These are phyloP conservation scores for Mionectes olivaceus DNA, from an alignment of 2,797 vertebrate genomes.

Conservation along the genomic window DNA sequence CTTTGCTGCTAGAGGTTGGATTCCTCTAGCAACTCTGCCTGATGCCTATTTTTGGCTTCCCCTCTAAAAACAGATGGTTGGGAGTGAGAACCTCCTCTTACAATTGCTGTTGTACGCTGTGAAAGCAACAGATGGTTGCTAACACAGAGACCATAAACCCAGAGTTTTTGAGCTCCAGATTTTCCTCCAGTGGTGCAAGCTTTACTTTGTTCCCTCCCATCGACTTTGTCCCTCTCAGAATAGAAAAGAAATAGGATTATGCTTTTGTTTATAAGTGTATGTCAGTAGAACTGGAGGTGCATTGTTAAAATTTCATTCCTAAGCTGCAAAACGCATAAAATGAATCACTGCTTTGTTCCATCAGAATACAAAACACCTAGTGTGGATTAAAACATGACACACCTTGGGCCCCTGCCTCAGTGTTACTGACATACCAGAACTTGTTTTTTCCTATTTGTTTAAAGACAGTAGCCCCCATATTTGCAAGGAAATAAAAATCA, in stretches of 20 bases:
- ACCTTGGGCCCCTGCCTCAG: background rate
- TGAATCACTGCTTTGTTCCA: background rate
- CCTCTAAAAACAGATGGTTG: conserved; percentile 75
- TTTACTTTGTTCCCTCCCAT: background rate
- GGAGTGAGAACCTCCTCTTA: conserved; percentile 60
- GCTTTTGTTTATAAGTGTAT: background rate
- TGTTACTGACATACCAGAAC: background rate
- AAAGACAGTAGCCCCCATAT: background rate
- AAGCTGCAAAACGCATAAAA: background rate
- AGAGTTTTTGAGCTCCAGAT: conserved; percentile 10
- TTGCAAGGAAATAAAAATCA: background rate
- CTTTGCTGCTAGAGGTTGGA: conserved; percentile 56
- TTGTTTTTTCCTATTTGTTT: background rate
- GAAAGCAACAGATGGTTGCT: conserved; percentile 72
- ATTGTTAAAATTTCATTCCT: background rate
- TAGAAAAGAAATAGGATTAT: background rate
- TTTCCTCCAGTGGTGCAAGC: background rate
- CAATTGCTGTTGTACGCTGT: conserved; percentile 33
- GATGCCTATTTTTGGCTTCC: conserved; percentile 76
- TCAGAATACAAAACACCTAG: background rate
- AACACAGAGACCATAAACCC: conserved; percentile 29
- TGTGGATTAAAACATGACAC: background rate
- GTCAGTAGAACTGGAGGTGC: background rate
- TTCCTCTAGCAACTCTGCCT: conserved; percentile 51
- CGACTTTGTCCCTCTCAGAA: background rate